Percentiles rank a stretch among this genome's conserved stretches.
phyloP scores from a whole-genome alignment of 2,888 invertebrate species.

The Cosmia pyralina region DNA sequence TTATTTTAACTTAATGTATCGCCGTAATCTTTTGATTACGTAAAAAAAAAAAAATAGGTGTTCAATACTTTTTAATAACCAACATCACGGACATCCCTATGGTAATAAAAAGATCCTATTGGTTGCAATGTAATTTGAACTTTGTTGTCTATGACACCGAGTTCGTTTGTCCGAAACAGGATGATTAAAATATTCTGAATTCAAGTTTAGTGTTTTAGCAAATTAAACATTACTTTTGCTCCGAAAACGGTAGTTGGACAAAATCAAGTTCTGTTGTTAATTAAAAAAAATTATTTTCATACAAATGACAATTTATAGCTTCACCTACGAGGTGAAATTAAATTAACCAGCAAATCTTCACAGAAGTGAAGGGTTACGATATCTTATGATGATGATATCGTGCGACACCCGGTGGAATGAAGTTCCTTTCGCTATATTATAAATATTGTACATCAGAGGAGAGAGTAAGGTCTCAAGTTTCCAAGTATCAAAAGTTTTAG shows the following conservation, averaged over 20 bases:
- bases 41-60: too few relatives aligned
- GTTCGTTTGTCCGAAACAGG: background rate
- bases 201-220: background rate
- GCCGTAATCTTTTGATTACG: too few relatives aligned
- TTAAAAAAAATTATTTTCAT: slow-evolving; percentile 4
- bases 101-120: background rate
- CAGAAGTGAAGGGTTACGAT: too few relatives aligned
- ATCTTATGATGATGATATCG: too few relatives aligned
- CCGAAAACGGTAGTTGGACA: background rate
- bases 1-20: too few relatives aligned
- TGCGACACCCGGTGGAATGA: too few relatives aligned
- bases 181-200: background rate
- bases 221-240: background rate
- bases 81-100: too few relatives aligned
- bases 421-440: too few relatives aligned
- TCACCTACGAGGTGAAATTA: background rate
- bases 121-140: background rate
- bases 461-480: too few relatives aligned
- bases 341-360: background rate
- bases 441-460: too few relatives aligned
- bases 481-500: too few relatives aligned
- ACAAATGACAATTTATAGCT: background rate
- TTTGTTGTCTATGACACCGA: background rate
- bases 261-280: background rate
- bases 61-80: too few relatives aligned